These are phyloP conservation scores for Microplitis manilae DNA, from an alignment of 2,888 invertebrate species.

Conservation along the genomic window DNA sequence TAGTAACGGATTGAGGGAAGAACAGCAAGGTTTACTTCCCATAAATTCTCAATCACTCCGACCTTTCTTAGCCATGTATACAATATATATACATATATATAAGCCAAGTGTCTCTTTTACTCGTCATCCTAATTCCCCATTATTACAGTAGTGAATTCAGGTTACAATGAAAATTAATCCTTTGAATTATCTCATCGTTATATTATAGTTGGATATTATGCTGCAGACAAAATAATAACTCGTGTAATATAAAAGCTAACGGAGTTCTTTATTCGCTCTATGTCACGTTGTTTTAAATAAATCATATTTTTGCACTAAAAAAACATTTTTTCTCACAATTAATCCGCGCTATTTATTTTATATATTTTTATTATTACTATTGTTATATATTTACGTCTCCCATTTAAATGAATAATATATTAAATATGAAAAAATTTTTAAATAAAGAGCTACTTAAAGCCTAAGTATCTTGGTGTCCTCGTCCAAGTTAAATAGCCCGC, in stretches of 20 bases:
- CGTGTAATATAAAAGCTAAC: constrained; percentile 14
- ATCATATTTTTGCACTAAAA: neutral
- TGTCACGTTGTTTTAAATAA: constrained; percentile 17
- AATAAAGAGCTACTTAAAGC: neutral
- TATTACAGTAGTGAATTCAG: constrained; percentile 22
- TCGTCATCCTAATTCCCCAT: constrained; percentile 34
- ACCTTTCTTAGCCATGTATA: constrained; percentile 25
- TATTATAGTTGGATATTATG: constrained; percentile 5
- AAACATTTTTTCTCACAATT: neutral
- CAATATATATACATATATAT: constrained; percentile 12
- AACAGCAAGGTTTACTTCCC: constrained; percentile 55
- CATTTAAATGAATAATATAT: neutral
- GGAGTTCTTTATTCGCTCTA: constrained; percentile 6
- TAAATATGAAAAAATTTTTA: constrained; percentile 2
- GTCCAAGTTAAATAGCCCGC: constrained; percentile 31
- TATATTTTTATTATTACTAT: neutral
- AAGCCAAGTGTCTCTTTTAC: constrained; percentile 9
- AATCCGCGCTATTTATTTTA: constrained; percentile 6
- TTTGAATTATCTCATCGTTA: constrained; percentile 23
- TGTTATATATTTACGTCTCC: neutral
- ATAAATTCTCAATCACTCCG: constrained; percentile 44
- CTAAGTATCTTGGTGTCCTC: constrained; percentile 23
- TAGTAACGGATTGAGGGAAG: constrained; percentile 49
- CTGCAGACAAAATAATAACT: constrained; percentile 18
- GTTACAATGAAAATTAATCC: constrained; percentile 28